Evolutionary conservation across 2,113 vertebrate genomes (phyloP), one percentile per base, ranked within the genome.

Genomic region (Protobothrops flavoviridis): DNA sequence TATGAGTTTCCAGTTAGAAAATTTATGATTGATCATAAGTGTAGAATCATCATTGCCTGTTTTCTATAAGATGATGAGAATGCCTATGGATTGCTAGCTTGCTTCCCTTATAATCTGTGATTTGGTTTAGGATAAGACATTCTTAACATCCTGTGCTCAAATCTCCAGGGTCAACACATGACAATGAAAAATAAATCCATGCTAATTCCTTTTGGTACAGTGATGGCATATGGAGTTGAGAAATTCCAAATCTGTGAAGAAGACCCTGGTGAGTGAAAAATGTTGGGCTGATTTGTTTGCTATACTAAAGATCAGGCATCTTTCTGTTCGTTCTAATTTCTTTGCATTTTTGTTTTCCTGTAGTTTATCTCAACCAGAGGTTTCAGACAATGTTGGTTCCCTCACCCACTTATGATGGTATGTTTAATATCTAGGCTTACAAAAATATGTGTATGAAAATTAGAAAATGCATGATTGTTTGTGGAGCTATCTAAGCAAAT

Each of bases 141-240:
- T 13, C 12, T 2, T 91, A 89, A 39, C 11, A 50, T 0, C 20
- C 88, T 90, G 24, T 69, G 7, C 52, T 94, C 56, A 52, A 89
- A 59, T 94, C 55, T 48, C 2, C 24, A 94, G 93, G 93, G 91
- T 4, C 74, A 20, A 50, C 81, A 64, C 57, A 29, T 2, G 13
- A 94, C 56, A 86, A 15, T 86, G 50, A 92, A 56, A 56, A 92
- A 92, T 21, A 92, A 92, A 11, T 33, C 4, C 10, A 23, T 92
- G 81, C 2, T 48, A 29, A 92, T 94, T 50, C 93, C 93, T 43
- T 50, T 11, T n/a, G 91, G 91, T 39, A 94, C 93, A 15, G 88
- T 94, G 57, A 23, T 94, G 48, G 93, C 93, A 15, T 94, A 94
- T 23, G 56, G 45, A 4, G 91, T 92, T n/a, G 87, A 94, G 74